phyloP scores from a whole-genome alignment of 2,888 invertebrate genomes.

The Thereva nobilitata region DNA sequence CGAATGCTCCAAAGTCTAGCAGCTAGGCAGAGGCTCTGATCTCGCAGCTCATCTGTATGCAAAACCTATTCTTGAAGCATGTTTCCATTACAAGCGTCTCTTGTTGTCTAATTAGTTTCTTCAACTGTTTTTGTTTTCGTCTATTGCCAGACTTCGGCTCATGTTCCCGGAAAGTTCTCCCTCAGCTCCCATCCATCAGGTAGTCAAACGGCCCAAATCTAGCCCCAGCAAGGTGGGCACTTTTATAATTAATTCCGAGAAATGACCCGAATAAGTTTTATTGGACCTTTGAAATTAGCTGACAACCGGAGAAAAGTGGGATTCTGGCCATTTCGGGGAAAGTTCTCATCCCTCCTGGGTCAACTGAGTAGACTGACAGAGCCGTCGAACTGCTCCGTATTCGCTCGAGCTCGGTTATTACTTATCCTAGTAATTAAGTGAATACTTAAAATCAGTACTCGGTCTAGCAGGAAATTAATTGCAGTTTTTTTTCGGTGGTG shows the following conservation, averaged over 20 bases:
- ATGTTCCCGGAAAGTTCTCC: constrained; percentile 20
- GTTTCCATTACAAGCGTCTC: constrained; percentile 35
- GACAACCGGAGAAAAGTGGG: background rate
- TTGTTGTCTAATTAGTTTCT: constrained; percentile 38
- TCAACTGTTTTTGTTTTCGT: constrained; percentile 23
- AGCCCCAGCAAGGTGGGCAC: background rate
- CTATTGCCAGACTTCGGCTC: constrained; percentile 2
- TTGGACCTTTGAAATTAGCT: constrained; percentile 11
- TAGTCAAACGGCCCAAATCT: background rate
- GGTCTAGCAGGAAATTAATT: constrained; percentile 41
- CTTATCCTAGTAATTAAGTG: constrained; percentile 40
- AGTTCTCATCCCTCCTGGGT: background rate
- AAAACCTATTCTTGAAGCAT: constrained; percentile 22
- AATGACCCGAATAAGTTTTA: background rate
- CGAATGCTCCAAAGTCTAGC: background rate
- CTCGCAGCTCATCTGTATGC: constrained; percentile 37
- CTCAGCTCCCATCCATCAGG: background rate
- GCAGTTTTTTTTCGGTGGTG: constrained; percentile 36
- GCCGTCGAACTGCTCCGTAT: background rate
- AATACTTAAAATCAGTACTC: constrained; percentile 41
- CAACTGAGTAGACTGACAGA: background rate
- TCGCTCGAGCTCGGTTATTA: constrained; percentile 18
- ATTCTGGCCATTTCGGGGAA: background rate
- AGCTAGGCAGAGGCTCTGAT: constrained; percentile 3
- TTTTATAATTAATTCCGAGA: constrained; percentile 20